These are phyloP conservation scores for Pedionomus torquatus DNA, from an alignment of 2,113 vertebrate species.

Conservation along the genomic window DNA sequence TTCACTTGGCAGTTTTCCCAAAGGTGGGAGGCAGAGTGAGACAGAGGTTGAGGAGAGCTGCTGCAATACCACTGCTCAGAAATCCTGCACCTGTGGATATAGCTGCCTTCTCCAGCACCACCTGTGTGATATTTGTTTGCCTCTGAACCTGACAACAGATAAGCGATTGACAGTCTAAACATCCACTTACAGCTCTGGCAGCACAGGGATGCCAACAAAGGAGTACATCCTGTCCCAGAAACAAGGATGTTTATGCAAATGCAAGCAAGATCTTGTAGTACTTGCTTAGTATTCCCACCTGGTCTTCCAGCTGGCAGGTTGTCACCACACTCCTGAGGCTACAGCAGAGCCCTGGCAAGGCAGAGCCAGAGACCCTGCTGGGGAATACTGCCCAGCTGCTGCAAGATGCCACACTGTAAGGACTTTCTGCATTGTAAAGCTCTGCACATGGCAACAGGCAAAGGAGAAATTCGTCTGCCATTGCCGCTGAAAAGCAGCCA, in stretches of 20 bases:
- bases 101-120: background rate
- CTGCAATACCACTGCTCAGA: rapidly evolving
- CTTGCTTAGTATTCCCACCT: background rate
- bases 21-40: background rate
- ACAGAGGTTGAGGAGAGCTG: rapidly evolving
- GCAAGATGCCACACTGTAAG: background rate
- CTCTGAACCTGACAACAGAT: no score
- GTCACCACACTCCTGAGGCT: background rate
- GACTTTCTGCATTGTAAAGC: background rate
- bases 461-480: background rate
- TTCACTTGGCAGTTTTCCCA: background rate
- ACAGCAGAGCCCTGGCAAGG: background rate
- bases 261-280: background rate
- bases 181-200: background rate
- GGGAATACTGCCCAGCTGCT: no score
- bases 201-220: background rate
- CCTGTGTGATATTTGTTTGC: background rate
- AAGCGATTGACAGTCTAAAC: background rate
- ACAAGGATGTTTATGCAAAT: background rate
- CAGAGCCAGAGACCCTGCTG: no score
- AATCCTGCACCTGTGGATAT: background rate
- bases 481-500: background rate
- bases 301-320: background rate
- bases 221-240: background rate
- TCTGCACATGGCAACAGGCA: background rate